Evolutionary conservation across 1,140 invertebrate genomes (phyloP).

Genomic region (Ceratitis capitata): DNA sequence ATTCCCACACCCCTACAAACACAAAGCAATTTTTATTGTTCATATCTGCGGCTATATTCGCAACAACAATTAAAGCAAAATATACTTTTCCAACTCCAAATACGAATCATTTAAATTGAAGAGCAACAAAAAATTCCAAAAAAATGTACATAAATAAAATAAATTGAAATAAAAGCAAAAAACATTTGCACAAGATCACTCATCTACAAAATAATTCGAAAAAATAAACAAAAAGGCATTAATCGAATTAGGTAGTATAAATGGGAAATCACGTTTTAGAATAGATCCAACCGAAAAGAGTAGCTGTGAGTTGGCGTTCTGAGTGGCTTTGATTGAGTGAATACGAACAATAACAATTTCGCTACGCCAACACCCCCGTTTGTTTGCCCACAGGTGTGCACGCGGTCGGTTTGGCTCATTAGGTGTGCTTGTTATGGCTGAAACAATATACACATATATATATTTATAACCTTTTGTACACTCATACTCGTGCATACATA

Average conservation of each 20-base stretch:
- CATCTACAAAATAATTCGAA: neutral
- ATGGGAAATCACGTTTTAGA: neutral
- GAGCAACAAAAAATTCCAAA: neutral
- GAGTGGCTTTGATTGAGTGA: neutral
- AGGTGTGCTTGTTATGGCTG: neutral
- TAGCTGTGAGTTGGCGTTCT: neutral
- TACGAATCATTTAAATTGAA: neutral
- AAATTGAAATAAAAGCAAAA: neutral
- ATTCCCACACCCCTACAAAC: no score
- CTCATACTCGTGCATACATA: no score
- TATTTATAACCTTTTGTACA: no score
- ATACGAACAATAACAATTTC: conserved; percentile 1
- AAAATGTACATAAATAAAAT: neutral
- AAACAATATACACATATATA: neutral
- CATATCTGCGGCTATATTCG: no score
- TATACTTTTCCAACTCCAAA: no score
- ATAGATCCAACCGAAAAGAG: neutral
- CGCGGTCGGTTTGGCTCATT: neutral
- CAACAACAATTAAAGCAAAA: no score
- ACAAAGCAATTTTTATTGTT: no score
- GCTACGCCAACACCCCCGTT: conserved; percentile 8
- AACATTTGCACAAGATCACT: neutral
- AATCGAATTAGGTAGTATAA: conserved; percentile 19
- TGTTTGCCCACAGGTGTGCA: neutral
- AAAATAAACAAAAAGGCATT: neutral